A percentile compares a stretch with the other conserved stretches of the same genome.
phyloP scores from a whole-genome alignment of 1,140 invertebrate genomes.

The Drosophila miranda region DNA sequence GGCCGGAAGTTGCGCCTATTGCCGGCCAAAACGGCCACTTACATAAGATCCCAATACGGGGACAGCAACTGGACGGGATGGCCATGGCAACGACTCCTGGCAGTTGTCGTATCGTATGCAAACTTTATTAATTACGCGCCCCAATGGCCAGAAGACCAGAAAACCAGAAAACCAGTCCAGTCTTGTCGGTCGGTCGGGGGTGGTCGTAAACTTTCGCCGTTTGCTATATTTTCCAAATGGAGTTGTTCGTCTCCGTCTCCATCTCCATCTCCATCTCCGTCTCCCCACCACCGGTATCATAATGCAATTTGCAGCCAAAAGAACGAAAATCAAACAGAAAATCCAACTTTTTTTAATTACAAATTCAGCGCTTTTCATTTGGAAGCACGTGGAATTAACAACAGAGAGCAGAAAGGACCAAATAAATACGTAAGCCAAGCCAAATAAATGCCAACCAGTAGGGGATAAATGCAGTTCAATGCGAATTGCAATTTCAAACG shows the following conservation, averaged over 20 bases:
- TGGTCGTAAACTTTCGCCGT: constrained; percentile 43
- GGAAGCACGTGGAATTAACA: constrained; percentile 18
- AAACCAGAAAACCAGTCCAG: constrained; percentile 6
- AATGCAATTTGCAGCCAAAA: constrained; percentile 8
- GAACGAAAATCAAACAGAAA: constrained; percentile 42
- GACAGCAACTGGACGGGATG: not conserved
- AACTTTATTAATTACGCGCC: constrained; percentile 75
- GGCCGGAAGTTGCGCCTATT: not conserved
- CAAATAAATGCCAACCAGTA: too few species aligned
- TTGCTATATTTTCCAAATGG: constrained; percentile 39
- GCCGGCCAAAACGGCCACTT: not conserved
- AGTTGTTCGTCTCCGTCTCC: constrained; percentile 9
- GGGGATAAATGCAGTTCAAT: not conserved
- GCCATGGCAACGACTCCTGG: constrained; percentile 4
- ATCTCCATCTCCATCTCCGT: too few species aligned
- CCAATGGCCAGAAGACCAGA: constrained; percentile 31
- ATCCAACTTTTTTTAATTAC: constrained; percentile 53
- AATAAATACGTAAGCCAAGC: too few species aligned
- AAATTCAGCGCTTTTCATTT: constrained; percentile 47
- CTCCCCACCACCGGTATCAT: not conserved
- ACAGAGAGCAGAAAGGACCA: constrained; percentile 6
- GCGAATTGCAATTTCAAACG: too few species aligned
- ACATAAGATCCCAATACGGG: not conserved
- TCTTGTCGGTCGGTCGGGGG: not conserved
- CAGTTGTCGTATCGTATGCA: constrained; percentile 38